Percentiles rank a stretch among this genome's conserved stretches.
Evolutionary conservation across 2,113 vertebrate species (phyloP).

Genomic region (Benitochromis conjunctus): DNA sequence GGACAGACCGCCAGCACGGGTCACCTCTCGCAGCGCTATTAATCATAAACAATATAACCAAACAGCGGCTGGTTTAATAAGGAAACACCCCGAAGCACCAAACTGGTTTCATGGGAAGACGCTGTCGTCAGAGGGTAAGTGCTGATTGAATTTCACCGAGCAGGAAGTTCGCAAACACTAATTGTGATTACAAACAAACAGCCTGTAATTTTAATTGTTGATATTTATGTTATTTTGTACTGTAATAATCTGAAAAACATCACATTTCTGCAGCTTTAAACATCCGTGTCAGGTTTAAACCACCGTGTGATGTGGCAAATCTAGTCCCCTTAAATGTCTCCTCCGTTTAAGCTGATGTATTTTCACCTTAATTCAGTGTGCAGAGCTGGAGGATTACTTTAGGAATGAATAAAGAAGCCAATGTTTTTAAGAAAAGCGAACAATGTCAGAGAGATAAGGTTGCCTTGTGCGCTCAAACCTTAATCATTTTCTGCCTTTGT

Average conservation of each 20-base stretch:
- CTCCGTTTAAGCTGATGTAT: not conserved
- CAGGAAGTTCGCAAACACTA: not conserved
- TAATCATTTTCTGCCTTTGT: conserved; percentile 37
- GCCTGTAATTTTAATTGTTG: not conserved
- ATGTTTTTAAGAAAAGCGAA: not conserved
- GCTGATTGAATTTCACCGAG: not conserved
- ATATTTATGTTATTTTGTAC: not conserved
- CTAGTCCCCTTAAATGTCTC: not conserved
- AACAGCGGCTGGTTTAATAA: not conserved
- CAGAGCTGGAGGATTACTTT: not conserved
- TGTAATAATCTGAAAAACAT: not conserved
- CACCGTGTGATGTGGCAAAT: not conserved
- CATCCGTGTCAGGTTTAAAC: not conserved
- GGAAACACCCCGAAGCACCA: not conserved
- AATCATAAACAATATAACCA: not conserved
- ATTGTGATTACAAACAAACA: not conserved
- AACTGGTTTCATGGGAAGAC: not conserved
- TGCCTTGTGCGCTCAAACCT: not conserved
- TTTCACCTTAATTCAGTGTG: not conserved
- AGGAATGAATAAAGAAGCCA: not conserved
- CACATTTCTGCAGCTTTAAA: not conserved
- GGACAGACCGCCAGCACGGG: not conserved
- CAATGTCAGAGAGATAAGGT: not conserved
- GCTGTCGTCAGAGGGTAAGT: conserved; percentile 14
- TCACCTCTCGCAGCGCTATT: not conserved